Conservation (phyloP, 2,113 vertebrate genomes). For the Sylvia atricapilla region DNA sequence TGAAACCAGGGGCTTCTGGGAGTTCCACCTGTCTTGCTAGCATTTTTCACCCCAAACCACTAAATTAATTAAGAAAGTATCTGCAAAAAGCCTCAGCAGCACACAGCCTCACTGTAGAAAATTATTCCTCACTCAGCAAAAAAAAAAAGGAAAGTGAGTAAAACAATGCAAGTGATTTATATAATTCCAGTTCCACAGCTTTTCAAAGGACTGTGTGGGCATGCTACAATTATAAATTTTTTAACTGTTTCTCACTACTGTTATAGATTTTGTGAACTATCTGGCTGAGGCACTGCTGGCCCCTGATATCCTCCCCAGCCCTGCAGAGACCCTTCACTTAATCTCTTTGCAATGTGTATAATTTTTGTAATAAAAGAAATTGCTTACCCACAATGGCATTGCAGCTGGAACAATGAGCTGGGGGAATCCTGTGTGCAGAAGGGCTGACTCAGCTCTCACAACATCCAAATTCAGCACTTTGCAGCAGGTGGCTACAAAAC, state of each 20-base stretch:
- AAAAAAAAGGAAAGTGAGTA: not conserved
- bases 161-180: constrained; percentile 18
- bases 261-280: not conserved
- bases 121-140: constrained; percentile 12
- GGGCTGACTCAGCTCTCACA: not conserved
- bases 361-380: not conserved
- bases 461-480: not conserved
- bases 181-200: not conserved
- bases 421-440: not conserved
- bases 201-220: constrained; percentile 7
- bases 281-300: not conserved
- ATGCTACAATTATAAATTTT: not conserved
- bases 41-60: not conserved
- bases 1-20: not conserved
- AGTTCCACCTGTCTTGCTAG: not conserved
- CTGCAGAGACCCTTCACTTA: not conserved
- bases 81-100: not conserved
- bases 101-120: not conserved
- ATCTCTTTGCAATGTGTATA: rapidly evolving
- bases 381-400: not conserved
- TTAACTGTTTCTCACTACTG: not conserved
- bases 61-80: not conserved
- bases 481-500: not conserved
- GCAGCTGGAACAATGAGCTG: not conserved
- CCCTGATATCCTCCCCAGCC: not conserved